These are phyloP conservation scores for Helostoma temminkii DNA, from an alignment of 2,797 vertebrate species.

Conservation along the genomic window DNA sequence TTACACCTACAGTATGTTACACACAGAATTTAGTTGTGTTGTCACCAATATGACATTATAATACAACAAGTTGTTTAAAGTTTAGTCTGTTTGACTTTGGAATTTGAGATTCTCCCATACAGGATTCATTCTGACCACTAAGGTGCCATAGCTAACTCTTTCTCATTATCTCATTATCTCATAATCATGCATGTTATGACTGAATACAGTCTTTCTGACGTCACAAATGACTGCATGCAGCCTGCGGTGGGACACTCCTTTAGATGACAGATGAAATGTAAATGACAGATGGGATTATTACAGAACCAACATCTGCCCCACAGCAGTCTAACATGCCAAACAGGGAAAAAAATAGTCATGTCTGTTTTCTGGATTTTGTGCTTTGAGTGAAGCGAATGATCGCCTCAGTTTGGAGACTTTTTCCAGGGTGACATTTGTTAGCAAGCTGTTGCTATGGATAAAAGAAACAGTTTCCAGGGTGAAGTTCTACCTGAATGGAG, in stretches of 20 bases:
- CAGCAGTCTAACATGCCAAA: constrained; percentile 43
- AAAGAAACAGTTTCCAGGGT: constrained; percentile 25
- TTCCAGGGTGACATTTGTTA: constrained; percentile 62
- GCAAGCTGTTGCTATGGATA: constrained; percentile 60
- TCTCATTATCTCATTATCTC: too few relatives aligned
- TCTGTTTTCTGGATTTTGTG: constrained; percentile 18
- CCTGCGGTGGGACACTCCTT: constrained; percentile 1
- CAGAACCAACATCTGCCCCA: constrained; percentile 66
- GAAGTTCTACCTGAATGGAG: constrained; percentile 34
- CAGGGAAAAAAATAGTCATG: constrained; percentile 13
- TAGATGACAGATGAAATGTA: constrained; percentile 41
- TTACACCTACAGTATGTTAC: background rate
- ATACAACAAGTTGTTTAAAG: too few relatives aligned
- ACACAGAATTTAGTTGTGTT: too few relatives aligned
- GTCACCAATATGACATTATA: too few relatives aligned
- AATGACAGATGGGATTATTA: constrained; percentile 72
- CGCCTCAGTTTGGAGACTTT: constrained; percentile 11
- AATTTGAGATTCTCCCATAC: too few relatives aligned
- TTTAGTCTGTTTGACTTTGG: background rate
- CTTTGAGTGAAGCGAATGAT: constrained; percentile 27
- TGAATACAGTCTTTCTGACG: background rate
- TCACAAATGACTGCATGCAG: constrained; percentile 4
- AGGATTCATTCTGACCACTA: too few relatives aligned
- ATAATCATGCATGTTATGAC: too few relatives aligned
- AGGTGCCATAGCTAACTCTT: too few relatives aligned